Evolutionary conservation across 2,113 vertebrate species (phyloP), one percentile per base, ranked within the genome.

Genomic region (Scomber japonicus): DNA sequence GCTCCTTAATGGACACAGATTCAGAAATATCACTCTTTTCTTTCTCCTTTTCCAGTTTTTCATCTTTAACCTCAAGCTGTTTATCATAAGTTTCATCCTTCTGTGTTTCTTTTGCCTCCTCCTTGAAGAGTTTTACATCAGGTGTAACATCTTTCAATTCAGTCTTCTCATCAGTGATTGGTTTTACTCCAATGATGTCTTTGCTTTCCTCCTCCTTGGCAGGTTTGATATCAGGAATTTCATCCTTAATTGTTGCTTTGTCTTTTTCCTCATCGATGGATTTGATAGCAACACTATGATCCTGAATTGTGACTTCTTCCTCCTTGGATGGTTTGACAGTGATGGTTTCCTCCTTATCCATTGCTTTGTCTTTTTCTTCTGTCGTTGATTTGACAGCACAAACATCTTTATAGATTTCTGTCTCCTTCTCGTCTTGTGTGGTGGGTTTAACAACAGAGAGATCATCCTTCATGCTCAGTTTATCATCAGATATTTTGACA

Each of bases 101-200:
- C 14, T 15, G 14, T 71, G 30, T 64, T 62, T 80, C 81, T 77
- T 88, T 87, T 17, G 50, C 49, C 19, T 67, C 81, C 17, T 85
- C 80, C 50, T 78, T 56, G 27, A 66, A 44, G 31, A 48, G 27
- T 70, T 88, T 82, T 55, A 56, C 46, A 53, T 84, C 81, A 48
- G 85, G 44, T 45, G 49, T 65, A 54, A 35, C 46, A 9, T 83
- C 81, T 64, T 74, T 77, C 3, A 27, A n/a, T n/a, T 83, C 76
- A 16, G 11, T 53, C 15, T 66, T 71, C 31, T 82, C 67, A 2
- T 77, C 75, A 24, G 14, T 17, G 12, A 55, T 15, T 12, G 24
- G 11, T 69, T 78, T 75, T 40, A 70, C 64, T 62, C 3, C 61
- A 71, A 45, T 9, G 6, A 5, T 13, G 15, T 77, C 72, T 78